These are phyloP conservation scores for Helogale parvula DNA, from an alignment of 2,113 vertebrate genomes.

Conservation along the genomic window DNA sequence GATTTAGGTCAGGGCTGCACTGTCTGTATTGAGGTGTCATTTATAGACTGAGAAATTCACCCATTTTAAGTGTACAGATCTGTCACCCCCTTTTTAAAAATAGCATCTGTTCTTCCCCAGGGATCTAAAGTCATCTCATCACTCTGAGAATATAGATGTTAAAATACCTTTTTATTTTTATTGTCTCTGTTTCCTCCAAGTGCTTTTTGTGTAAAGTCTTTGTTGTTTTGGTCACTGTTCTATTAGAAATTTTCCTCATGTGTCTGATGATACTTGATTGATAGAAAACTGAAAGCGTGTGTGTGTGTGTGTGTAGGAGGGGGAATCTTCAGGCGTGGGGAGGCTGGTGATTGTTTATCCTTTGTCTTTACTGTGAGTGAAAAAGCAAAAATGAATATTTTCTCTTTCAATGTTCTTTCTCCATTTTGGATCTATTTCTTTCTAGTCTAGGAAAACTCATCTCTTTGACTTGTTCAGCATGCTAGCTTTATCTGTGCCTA, in stretches of 20 bases:
- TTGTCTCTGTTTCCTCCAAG: neutral
- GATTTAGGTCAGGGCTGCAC: neutral
- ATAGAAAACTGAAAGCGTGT: neutral
- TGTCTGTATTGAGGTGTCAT: neutral
- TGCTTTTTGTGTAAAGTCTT: neutral
- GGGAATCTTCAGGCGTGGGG: neutral
- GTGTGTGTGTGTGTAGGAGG: neutral
- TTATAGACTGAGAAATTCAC: neutral
- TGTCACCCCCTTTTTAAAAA: neutral
- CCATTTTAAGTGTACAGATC: neutral
- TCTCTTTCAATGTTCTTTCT: neutral
- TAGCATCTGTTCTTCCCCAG: neutral
- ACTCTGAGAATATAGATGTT: neutral
- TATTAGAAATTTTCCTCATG: neutral
- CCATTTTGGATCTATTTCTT: neutral
- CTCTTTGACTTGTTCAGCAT: neutral
- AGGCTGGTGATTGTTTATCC: neutral
- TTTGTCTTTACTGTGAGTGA: neutral
- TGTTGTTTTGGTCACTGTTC: neutral
- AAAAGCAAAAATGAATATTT: neutral
- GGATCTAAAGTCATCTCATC: neutral
- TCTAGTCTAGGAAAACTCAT: neutral
- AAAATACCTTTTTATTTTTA: neutral
- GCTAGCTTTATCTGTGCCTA: neutral
- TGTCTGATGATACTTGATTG: neutral